Conservation (phyloP, 2,888 invertebrate genomes). For the Pristionchus japonicus region DNA sequence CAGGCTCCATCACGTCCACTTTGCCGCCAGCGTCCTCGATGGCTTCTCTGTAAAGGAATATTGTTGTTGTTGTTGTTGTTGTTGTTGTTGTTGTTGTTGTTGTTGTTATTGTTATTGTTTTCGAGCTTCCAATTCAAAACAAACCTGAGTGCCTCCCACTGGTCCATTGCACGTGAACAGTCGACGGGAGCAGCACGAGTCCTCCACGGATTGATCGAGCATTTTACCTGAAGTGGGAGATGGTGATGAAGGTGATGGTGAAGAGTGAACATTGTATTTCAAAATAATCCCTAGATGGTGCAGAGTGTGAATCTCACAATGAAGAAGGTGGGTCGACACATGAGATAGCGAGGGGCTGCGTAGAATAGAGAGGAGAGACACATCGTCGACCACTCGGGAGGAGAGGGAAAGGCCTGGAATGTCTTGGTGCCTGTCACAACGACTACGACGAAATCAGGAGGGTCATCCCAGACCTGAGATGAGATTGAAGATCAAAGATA, state of each 20-base stretch:
- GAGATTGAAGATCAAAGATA: too few relatives aligned
- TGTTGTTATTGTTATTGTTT: neutral
- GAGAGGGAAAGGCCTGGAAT: too few relatives aligned
- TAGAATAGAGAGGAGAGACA: slow-evolving; percentile 19
- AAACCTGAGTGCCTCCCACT: slow-evolving; percentile 68
- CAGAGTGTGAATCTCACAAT: neutral
- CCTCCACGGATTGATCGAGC: slow-evolving; percentile 74
- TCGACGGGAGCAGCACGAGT: slow-evolving; percentile 58
- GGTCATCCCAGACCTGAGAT: too few relatives aligned
- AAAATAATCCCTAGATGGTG: neutral
- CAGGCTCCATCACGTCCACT: slow-evolving; percentile 69
- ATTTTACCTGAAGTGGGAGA: slow-evolving; percentile 64
- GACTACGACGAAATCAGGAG: too few relatives aligned
- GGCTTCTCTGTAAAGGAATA: slow-evolving; percentile 47
- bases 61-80: too few relatives aligned
- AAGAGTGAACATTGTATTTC: neutral
- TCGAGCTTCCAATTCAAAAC: neutral
- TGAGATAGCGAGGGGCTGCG: slow-evolving; percentile 41
- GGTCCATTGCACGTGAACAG: slow-evolving; percentile 59
- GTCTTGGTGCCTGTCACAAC: too few relatives aligned
- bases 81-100: too few relatives aligned
- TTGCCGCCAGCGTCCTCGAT: slow-evolving; percentile 66
- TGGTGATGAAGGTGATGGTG: too few relatives aligned
- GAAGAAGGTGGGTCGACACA: slow-evolving; percentile 46
- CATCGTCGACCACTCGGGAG: too few relatives aligned